phyloP scores from a whole-genome alignment of 2,888 invertebrate species.

The Eupithecia pulchellata region DNA sequence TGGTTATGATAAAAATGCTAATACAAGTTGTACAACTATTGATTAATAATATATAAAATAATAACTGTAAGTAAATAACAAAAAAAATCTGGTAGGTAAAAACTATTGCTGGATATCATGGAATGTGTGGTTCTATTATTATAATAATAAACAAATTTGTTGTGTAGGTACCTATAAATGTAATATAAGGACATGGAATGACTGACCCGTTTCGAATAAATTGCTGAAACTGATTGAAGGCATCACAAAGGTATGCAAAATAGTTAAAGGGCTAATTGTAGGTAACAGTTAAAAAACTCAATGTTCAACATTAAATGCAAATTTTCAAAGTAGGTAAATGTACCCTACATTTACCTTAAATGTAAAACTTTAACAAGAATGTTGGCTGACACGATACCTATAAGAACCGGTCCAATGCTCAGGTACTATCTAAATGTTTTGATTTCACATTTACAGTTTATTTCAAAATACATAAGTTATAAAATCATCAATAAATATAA shows the following conservation, averaged over 20 bases:
- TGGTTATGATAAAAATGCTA: conserved; percentile 32
- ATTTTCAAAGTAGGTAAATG: not conserved
- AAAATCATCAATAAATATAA: conserved; percentile 34
- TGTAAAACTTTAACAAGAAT: not conserved
- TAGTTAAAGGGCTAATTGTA: not conserved
- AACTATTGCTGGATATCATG: conserved; percentile 73
- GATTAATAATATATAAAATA: conserved; percentile 43
- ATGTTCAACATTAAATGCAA: not conserved
- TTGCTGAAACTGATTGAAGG: conserved; percentile 25
- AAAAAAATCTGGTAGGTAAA: conserved; percentile 57
- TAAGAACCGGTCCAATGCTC: conserved; percentile 2
- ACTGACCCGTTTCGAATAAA: conserved; percentile 57
- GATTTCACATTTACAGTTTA: conserved; percentile 62
- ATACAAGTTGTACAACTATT: conserved; percentile 14
- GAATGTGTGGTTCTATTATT: conserved; percentile 46
- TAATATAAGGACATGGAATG: conserved; percentile 64
- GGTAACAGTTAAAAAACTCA: not conserved
- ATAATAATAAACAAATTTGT: conserved; percentile 39
- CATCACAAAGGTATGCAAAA: not conserved
- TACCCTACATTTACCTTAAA: too few relatives aligned
- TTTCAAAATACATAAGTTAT: conserved; percentile 35
- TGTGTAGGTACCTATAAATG: conserved; percentile 41
- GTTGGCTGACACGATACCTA: not conserved
- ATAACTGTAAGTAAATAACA: conserved; percentile 41
- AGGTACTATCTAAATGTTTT: conserved; percentile 59